These are phyloP conservation scores for Orchestia grillus DNA, from an alignment of 1,140 invertebrate genomes.

Conservation along the genomic window DNA sequence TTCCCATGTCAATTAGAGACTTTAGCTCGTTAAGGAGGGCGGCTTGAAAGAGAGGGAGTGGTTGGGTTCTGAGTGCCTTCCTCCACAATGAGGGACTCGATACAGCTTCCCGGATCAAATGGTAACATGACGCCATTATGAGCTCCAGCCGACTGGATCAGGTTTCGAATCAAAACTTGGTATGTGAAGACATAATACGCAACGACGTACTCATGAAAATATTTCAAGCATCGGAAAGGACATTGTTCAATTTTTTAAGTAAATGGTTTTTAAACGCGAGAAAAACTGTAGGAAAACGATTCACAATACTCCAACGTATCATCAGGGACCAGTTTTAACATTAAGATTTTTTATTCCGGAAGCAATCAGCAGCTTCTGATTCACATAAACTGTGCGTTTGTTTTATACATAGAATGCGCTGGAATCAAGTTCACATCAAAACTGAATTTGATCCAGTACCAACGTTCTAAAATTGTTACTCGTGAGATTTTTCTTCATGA, in stretches of 20 bases:
- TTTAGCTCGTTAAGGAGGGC: constrained; percentile 34
- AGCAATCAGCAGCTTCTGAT: not conserved
- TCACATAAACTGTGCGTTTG: too few relatives aligned
- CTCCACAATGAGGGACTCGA: constrained; percentile 2
- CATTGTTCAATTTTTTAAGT: not conserved
- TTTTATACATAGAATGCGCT: not conserved
- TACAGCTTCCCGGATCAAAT: not conserved
- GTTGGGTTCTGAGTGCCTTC: constrained; percentile 2
- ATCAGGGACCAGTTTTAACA: not conserved
- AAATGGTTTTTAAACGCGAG: not conserved
- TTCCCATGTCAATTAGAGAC: constrained; percentile 54
- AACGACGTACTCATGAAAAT: not conserved
- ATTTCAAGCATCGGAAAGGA: too few relatives aligned
- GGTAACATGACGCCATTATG: constrained; percentile 13
- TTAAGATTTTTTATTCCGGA: not conserved
- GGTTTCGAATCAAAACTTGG: not conserved
- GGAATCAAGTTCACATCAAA: not conserved
- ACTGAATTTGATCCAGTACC: not conserved
- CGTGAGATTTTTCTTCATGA: not conserved
- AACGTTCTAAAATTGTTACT: not conserved
- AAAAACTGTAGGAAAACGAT: not conserved
- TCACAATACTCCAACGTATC: not conserved
- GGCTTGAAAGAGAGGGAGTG: constrained; percentile 31
- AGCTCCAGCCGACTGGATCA: not conserved
- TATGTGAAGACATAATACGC: not conserved